phyloP scores from a whole-genome alignment of 2,113 vertebrate genomes.

The Loxodonta africana region DNA sequence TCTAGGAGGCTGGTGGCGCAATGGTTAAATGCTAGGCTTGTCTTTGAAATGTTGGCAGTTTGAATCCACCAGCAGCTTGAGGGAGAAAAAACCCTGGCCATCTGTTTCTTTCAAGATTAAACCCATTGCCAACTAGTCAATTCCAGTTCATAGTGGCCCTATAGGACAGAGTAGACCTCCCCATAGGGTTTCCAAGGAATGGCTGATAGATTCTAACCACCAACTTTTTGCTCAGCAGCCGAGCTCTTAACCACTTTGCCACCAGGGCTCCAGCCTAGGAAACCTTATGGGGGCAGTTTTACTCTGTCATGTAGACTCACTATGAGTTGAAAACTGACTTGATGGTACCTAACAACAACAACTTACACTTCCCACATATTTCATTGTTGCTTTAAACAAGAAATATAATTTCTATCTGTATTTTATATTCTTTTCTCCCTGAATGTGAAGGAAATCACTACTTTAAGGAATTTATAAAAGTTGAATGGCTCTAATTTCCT shows the following conservation, averaged over 20 bases:
- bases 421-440: background rate
- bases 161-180: too few species aligned
- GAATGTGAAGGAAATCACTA: conserved; percentile 25
- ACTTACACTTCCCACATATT: background rate
- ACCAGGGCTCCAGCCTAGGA: background rate
- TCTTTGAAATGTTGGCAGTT: background rate
- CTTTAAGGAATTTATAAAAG: background rate
- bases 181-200: too few species aligned
- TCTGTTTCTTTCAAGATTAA: background rate
- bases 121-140: too few species aligned
- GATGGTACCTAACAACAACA: background rate
- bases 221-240: too few species aligned
- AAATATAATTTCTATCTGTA: conserved; percentile 37
- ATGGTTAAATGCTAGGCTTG: background rate
- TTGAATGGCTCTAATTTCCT: background rate
- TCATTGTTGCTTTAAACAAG: conserved; percentile 35
- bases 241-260: too few species aligned
- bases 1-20: background rate
- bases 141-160: too few species aligned
- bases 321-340: background rate
- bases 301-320: background rate
- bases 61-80: background rate
- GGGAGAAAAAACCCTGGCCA: background rate
- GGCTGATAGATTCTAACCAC: too few species aligned
- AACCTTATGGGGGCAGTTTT: background rate